Percentiles rank a stretch among this genome's conserved stretches.
Conservation (phyloP, 2,797 vertebrate genomes). For the Sarcoramphus papa region DNA sequence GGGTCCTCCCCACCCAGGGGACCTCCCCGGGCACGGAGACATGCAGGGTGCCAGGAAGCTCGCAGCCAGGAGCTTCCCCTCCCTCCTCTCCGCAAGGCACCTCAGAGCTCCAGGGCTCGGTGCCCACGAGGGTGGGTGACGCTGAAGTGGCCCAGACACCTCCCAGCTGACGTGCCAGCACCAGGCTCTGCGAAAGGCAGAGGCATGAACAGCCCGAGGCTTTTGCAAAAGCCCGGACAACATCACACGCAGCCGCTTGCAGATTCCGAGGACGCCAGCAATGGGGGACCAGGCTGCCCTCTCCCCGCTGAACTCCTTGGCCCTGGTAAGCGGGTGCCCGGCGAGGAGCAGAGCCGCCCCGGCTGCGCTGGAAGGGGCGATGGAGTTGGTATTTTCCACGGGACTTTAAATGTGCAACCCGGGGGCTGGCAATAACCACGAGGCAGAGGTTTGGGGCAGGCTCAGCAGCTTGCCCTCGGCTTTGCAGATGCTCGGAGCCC, state of each 20-base stretch:
- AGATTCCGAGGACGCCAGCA: not conserved
- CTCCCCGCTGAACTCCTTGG: not conserved
- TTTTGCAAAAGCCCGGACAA: not conserved
- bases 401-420: not conserved
- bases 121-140: not conserved
- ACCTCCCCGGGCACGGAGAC: accelerated
- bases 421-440: not conserved
- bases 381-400: not conserved
- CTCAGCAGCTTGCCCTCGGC: not conserved
- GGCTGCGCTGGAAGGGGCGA: accelerated
- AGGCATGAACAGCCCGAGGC: not conserved
- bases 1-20: not conserved
- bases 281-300: not conserved
- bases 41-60: not conserved
- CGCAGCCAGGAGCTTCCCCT: not conserved
- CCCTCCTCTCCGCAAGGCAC: not conserved
- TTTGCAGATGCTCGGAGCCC: not conserved
- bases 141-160: not conserved
- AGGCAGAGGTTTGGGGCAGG: not conserved
- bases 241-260: not conserved
- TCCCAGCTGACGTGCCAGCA: not conserved
- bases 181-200: not conserved
- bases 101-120: not conserved
- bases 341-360: not conserved
- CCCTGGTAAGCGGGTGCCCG: not conserved